Evolutionary conservation across 2,113 vertebrate species (phyloP), one percentile per base, ranked within the genome.

Genomic region (Okapia johnstoni): DNA sequence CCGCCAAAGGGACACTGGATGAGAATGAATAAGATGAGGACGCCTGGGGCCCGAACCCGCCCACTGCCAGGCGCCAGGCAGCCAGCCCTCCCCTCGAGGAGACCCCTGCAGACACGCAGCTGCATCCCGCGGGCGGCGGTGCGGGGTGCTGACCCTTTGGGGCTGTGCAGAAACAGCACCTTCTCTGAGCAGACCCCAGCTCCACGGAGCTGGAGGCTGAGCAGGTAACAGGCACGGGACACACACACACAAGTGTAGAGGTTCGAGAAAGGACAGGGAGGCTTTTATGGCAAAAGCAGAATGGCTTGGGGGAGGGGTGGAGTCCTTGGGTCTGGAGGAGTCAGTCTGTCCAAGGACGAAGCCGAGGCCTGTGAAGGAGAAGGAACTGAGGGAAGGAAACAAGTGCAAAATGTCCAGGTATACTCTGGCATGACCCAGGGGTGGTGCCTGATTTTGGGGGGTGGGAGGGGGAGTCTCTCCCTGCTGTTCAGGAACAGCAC

Each of bases 241-340:
- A 83, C 52, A 70, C 52, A 70, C 9, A 23, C 16, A 57, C 40
- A 19, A 48, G n/a, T 17, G 80, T 80, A 40, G 0, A n/a, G 4
- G 13, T 16, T 19, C 1, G 9, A 30, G 10, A 21, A 89, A 30
- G 40, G 25, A 50, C 10, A 9, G 5, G n/a, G n/a, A 50, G 8
- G 40, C 12, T 7, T 83, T 19, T 16, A 52, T 0, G 28, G 54
- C 0, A 1, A 58, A 46, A 6, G 8, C 43, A 14, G 26, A 40
- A 3, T 6, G 46, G 25, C 43, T 77, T 4, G 55, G 76, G 58
- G 52, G 40, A 30, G 7, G 30, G 30, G 58, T n/a, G 4, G 11
- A 9, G 14, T 40, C 43, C 30, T 26, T 33, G 58, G 55, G 57
- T 21, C 12, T 26, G 5, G n/a, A 52, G 30, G 36, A 89, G 26